These are phyloP conservation scores for Spilarctia lutea DNA, from an alignment of 2,888 invertebrate genomes.

Conservation along the genomic window DNA sequence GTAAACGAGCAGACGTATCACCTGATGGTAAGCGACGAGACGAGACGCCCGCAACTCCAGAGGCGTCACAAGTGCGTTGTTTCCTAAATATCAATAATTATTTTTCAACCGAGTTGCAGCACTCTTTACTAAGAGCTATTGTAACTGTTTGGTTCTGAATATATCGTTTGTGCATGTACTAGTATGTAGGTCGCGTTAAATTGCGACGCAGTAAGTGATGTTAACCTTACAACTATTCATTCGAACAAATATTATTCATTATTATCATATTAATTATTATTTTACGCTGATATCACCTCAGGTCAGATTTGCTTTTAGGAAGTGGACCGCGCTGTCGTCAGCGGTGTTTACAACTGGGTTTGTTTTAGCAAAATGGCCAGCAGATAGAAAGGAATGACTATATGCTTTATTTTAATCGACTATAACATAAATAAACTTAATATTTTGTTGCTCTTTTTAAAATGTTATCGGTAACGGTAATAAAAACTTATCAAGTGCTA, in stretches of 20 bases:
- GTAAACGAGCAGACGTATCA: too few relatives aligned
- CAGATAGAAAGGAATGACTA: neutral
- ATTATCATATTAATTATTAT: slow-evolving; percentile 24
- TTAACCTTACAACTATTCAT: slow-evolving; percentile 61
- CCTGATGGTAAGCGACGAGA: too few relatives aligned
- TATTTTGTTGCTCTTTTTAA: neutral
- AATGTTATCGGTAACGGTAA: too few relatives aligned
- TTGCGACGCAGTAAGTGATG: slow-evolving; percentile 71
- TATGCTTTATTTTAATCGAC: neutral
- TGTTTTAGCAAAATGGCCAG: slow-evolving; percentile 18
- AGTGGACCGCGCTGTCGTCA: slow-evolving; percentile 41
- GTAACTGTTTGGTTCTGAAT: neutral
- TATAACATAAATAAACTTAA: neutral
- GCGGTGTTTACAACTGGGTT: slow-evolving; percentile 31
- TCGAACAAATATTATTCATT: slow-evolving; percentile 39
- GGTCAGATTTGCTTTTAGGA: slow-evolving; percentile 42
- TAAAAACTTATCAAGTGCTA: too few relatives aligned
- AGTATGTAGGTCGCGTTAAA: slow-evolving; percentile 49
- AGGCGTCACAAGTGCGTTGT: too few relatives aligned
- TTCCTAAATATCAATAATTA: neutral
- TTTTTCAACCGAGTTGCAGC: neutral
- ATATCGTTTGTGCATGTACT: neutral
- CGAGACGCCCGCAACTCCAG: too few relatives aligned
- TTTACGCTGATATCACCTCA: slow-evolving; percentile 42
- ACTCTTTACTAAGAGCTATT: neutral